phyloP scores from a whole-genome alignment of 1,140 invertebrate species.

The Zaprionus kolodkinae region DNA sequence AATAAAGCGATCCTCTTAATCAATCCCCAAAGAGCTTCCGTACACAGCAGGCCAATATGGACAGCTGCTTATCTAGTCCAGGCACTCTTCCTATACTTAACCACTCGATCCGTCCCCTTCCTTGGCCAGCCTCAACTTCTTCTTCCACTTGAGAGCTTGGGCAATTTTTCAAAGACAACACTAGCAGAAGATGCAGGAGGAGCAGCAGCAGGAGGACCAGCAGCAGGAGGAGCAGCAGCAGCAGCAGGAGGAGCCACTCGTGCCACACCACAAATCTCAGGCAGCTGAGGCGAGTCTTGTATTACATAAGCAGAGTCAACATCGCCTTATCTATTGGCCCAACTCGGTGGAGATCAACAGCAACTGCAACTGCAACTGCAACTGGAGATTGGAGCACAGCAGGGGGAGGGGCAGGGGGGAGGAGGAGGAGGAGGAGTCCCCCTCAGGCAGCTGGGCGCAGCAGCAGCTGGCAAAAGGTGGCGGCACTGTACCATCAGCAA shows the following conservation, averaged over 20 bases:
- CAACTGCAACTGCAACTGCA: conserved; percentile 20
- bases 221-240: conserved; percentile 21
- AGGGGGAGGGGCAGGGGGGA: not conserved
- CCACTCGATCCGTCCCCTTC: not conserved
- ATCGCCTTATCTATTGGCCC: conserved; percentile 73
- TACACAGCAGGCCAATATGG: not conserved
- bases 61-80: conserved; percentile 5
- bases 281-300: conserved; percentile 62
- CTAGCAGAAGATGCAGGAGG: conserved; percentile 14
- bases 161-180: conserved; percentile 74
- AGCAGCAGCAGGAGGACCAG: conserved; percentile 29
- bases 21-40: not conserved
- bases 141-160: conserved; percentile 55
- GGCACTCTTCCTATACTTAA: conserved; percentile 1
- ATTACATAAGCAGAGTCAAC: conserved; percentile 76
- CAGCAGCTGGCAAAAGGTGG: conserved; percentile 73
- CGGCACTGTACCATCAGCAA: conserved; percentile 71
- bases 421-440: not conserved
- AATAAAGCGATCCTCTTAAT: conserved; percentile 6
- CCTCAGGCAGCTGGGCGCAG: conserved; percentile 38
- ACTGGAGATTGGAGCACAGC: conserved; percentile 21
- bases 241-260: conserved; percentile 14
- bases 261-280: conserved; percentile 29
- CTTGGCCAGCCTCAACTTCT: conserved; percentile 25
- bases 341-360: conserved; percentile 58